Evolutionary conservation across 37 sponge, comb jelly and placozoan genomes (phyloP), one percentile per base, ranked within the genome.

Genomic region (Cladorhizidae sp.): DNA sequence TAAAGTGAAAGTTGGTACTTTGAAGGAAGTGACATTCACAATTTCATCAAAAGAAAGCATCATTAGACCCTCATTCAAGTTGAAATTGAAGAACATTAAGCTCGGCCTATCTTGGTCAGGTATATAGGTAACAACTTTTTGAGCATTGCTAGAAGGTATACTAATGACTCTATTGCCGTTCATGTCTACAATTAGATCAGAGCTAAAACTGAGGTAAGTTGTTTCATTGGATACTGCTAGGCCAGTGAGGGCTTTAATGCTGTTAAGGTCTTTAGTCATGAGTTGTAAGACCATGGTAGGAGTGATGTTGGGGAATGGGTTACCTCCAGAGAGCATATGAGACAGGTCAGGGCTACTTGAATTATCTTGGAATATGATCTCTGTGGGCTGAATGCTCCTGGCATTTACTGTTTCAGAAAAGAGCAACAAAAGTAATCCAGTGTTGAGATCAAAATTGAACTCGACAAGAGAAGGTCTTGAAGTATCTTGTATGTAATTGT

Each of bases 341-440:
- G 61, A 40, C 29, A 59, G n/a, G 28, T 54, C 50, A 21, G 88
- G 55, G 50, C 25, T 38, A 20, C 67, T 52, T 3, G 9, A 7
- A 20, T 38, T 45, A 45, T 74, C 61, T 68, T 91, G 92, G 36
- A 94, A 67, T 1, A 81, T 86, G 37, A 94, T 84, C 41, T 81
- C 86, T 28, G 67, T n/a, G 38, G 86, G 83, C 40, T 73, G 80
- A 12, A 94, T 52, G 21, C 65, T 32, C 37, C 82, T 81, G 8
- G 91, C 37, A 70, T 95, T 91, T 18, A 95, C 90, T 42, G 87
- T 89, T 41, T 95, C 96, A 23, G 93, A 89, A 55, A 95, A 95
- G 5, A 75, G 43, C 1, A 95, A 45, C 8, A 82, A 69, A 0
- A 95, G 50, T 12, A 81, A 26, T 23, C 88, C 88, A 45, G 72